Conservation (phyloP, 2,888 invertebrate species). For the Mayetiola destructor region DNA sequence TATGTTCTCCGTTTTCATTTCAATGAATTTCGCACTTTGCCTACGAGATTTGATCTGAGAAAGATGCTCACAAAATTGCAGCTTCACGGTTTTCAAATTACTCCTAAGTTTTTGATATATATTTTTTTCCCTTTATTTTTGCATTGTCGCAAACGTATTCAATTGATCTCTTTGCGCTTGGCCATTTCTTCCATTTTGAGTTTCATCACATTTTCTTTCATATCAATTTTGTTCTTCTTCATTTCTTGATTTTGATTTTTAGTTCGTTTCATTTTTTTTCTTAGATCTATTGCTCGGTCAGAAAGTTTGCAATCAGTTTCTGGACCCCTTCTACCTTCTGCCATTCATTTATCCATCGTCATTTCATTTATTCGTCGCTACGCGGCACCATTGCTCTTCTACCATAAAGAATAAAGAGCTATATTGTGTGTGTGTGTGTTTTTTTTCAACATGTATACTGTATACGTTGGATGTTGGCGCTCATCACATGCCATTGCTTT, state of each 20-base stretch:
- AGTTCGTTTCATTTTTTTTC: no score
- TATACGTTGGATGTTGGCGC: no score
- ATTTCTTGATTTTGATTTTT: not conserved
- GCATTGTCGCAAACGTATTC: not conserved
- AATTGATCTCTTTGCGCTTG: not conserved
- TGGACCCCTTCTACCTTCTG: not conserved
- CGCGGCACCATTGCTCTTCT: no score
- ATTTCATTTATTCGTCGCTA: no score
- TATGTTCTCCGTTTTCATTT: not conserved
- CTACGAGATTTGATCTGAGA: no score
- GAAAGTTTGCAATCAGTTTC: constrained; percentile 8
- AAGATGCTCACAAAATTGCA: not conserved
- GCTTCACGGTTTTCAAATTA: not conserved
- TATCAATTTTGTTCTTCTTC: not conserved
- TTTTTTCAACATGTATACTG: no score
- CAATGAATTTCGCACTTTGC: not conserved
- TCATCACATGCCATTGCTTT: no score
- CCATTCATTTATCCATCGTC: not conserved
- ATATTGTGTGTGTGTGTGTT: not conserved
- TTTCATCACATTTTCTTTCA: no score
- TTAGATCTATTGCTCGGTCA: no score
- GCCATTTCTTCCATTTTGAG: no score
- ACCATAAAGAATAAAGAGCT: no score
- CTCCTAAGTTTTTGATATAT: not conserved
- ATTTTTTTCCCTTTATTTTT: no score